These are phyloP conservation scores for Cebus imitator DNA, from an alignment of 2,113 vertebrate genomes.

Conservation along the genomic window DNA sequence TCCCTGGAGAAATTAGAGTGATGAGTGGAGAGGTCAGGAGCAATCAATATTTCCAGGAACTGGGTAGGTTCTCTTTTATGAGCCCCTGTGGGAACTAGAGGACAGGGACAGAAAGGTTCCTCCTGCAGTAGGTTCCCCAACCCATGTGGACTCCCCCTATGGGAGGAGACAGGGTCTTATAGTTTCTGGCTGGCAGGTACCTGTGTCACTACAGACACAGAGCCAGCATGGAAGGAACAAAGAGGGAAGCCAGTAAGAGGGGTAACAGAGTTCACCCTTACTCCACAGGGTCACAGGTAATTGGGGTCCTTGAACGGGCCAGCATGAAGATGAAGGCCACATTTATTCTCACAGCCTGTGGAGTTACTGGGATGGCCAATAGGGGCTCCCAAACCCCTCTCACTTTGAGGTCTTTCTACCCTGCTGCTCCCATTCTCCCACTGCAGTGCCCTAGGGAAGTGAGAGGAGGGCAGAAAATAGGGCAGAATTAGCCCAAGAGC, in stretches of 20 bases:
- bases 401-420: background rate
- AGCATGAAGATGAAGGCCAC: background rate
- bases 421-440: background rate
- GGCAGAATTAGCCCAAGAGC: background rate
- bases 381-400: background rate
- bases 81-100: background rate
- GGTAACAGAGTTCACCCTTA: background rate
- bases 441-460: background rate
- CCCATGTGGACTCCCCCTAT: fast-evolving
- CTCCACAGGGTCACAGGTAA: background rate
- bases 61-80: background rate
- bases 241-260: background rate
- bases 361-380: background rate
- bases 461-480: background rate
- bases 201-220: background rate
- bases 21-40: background rate
- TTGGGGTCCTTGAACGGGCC: background rate
- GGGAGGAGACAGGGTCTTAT: background rate
- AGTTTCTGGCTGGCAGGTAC: background rate
- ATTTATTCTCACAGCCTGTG: background rate
- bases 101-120: background rate
- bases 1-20: background rate
- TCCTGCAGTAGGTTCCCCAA: background rate
- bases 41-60: background rate
- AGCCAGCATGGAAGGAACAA: background rate